These are phyloP conservation scores for Antechinus stuartii DNA, from an alignment of 2,113 vertebrate species.

Conservation along the genomic window DNA sequence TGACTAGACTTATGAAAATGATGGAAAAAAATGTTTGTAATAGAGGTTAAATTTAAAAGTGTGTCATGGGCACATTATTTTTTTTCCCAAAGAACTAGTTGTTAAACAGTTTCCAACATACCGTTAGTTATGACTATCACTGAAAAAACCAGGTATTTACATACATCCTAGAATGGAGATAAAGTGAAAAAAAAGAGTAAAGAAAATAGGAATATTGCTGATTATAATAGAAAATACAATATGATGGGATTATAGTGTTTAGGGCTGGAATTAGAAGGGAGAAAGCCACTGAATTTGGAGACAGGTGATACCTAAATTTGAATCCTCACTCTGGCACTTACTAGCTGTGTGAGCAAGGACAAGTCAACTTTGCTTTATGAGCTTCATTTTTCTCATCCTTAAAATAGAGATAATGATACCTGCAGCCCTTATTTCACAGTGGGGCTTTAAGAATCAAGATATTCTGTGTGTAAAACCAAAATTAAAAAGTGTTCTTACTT, in stretches of 20 bases:
- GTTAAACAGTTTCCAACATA: neutral
- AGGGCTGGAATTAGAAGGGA: neutral
- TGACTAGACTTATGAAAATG: neutral
- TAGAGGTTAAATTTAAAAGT: neutral
- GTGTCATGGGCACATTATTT: neutral
- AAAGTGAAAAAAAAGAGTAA: neutral
- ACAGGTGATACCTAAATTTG: neutral
- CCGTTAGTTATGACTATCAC: neutral
- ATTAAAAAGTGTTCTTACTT: neutral
- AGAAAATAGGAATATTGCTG: neutral
- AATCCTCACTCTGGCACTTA: neutral
- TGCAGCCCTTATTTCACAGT: neutral
- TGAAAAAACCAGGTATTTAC: neutral
- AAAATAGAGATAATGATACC: neutral
- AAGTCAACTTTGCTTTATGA: neutral
- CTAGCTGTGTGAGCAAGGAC: neutral
- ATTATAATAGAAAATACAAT: neutral
- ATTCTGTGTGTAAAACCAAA: neutral
- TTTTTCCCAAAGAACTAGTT: neutral
- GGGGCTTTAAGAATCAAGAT: neutral
- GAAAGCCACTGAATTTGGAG: neutral
- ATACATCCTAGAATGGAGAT: neutral
- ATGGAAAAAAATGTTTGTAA: neutral
- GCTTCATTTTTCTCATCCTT: slow-evolving; percentile 3
- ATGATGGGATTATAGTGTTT: neutral